Base-by-base conservation (phyloP, 2,888 invertebrate species). In the Epiblema foenella region DNA sequence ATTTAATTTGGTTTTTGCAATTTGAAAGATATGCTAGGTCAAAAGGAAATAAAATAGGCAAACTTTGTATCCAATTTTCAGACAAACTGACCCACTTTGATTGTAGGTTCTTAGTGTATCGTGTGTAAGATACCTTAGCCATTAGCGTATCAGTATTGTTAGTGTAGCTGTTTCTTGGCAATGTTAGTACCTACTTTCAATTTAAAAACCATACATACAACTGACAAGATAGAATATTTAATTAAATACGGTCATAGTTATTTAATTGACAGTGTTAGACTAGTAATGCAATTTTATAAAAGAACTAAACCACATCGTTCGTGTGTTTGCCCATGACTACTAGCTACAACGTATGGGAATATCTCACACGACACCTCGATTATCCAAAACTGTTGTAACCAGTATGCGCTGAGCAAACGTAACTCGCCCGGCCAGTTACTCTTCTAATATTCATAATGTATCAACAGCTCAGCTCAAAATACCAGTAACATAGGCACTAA, bases 341-440 rank as follows among this genome's bases (percentile, higher is more conserved):
- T n/a, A n/a, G n/a, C n/a, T n/a, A n/a, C n/a, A n/a, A n/a, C 64
- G 33, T 15, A 52, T 20, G 12, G 24, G 7, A 64, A 54, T 54
- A 64, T 64, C 39, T 64, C 39, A 54, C 52, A 54, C 52, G 64
- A 39, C 24, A 39, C 39, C 52, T 54, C 52, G 39, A 54, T 64
- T 64, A 54, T 54, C 64, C 52, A 64, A 64, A 64, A 54, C 52
- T 54, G 51, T 63, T 64, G 64, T 64, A 52, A 64, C 64, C 18
- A 64, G 64, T 64, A 24, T 64, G 64, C n/a, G 39, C 52, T n/a
- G 64, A 54, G 39, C 54, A 64, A 64, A 64, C 64, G 64, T 68
- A 65, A 51, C 68, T 63, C 56, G 69, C 56, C 65, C 57, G 59
- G 68, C 68, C 72, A 69, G 73, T 66, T 59, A 46, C 29, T 71